Evolutionary conservation across 2,888 invertebrate genomes (phyloP).

Genomic region (Erpobdella octoculata): DNA sequence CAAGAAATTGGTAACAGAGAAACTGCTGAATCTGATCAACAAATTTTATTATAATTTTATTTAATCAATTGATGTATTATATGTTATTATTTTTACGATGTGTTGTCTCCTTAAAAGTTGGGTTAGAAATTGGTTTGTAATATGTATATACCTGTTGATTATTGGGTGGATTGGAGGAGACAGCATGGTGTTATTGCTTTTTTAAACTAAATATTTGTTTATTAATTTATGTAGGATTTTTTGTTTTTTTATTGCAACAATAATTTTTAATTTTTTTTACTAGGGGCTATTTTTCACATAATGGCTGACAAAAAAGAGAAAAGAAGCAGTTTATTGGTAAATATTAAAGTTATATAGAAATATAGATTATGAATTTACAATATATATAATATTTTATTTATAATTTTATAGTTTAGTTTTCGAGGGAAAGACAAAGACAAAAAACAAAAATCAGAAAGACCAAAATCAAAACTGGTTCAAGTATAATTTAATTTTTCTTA

Average conservation of each 20-base stretch:
- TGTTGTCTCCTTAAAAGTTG: no score
- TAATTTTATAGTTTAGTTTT: slow-evolving; percentile 31
- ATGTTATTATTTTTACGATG: no score
- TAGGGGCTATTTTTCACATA: neutral
- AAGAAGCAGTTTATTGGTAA: slow-evolving; percentile 21
- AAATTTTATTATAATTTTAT: no score
- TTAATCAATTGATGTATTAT: no score
- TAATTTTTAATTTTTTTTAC: neutral
- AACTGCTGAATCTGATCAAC: no score
- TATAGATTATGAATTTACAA: neutral
- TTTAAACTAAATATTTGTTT: no score
- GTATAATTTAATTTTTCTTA: slow-evolving; percentile 8
- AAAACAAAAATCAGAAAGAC: slow-evolving; percentile 35
- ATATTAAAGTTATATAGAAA: neutral
- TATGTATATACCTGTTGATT: no score
- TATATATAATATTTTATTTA: neutral
- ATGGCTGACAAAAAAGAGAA: slow-evolving; percentile 21
- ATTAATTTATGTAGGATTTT: no score
- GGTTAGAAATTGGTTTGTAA: no score
- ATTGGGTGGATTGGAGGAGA: no score
- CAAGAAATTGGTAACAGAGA: no score
- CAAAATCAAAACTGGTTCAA: slow-evolving; percentile 32
- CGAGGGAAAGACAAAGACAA: slow-evolving; percentile 41
- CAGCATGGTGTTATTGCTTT: no score
- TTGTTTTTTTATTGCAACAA: neutral